Conservation (phyloP, 2,888 invertebrate species). For the Ochropleura plecta region DNA sequence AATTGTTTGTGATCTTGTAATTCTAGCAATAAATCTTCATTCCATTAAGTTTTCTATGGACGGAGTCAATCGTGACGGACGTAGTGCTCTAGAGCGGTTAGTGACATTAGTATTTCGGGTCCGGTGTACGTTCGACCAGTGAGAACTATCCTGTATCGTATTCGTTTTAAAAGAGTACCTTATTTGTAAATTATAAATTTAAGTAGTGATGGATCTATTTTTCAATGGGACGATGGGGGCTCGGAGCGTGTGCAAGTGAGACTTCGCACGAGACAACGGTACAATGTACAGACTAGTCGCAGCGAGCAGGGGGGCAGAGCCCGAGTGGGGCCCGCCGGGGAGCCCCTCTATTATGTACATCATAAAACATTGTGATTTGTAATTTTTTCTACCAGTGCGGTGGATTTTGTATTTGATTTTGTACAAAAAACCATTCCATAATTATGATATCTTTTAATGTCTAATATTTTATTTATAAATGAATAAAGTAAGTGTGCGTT, state of each 20-base stretch:
- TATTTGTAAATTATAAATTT: slow-evolving; percentile 90
- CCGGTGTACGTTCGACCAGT: slow-evolving; percentile 75
- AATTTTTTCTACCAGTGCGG: slow-evolving; percentile 83
- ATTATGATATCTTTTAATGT: slow-evolving; percentile 85
- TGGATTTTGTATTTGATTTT: slow-evolving; percentile 88
- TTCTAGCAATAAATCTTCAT: slow-evolving; percentile 91
- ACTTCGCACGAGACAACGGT: slow-evolving; percentile 84
- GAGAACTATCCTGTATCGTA: slow-evolving; percentile 84
- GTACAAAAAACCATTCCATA: slow-evolving; percentile 91
- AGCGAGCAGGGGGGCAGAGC: slow-evolving; percentile 65
- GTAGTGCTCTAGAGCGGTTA: slow-evolving; percentile 89
- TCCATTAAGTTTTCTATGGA: slow-evolving; percentile 88
- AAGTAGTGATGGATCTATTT: slow-evolving; percentile 90
- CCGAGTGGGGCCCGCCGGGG: slow-evolving; percentile 65
- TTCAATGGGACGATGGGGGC: slow-evolving; percentile 82
- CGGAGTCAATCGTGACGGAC: slow-evolving; percentile 80
- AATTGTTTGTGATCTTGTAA: slow-evolving; percentile 90
- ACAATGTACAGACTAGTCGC: slow-evolving; percentile 88
- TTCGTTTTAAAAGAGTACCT: slow-evolving; percentile 88
- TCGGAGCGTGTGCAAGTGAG: slow-evolving; percentile 83
- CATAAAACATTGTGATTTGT: slow-evolving; percentile 85
- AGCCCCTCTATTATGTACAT: slow-evolving; percentile 74
- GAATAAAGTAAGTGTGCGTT: slow-evolving; percentile 86
- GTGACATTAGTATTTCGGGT: slow-evolving; percentile 80
- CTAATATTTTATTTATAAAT: slow-evolving; percentile 87